A percentile compares a stretch with the other conserved stretches of the same genome.
Evolutionary conservation across 2,113 vertebrate species (phyloP).

Genomic region (Recurvirostra avosetta): DNA sequence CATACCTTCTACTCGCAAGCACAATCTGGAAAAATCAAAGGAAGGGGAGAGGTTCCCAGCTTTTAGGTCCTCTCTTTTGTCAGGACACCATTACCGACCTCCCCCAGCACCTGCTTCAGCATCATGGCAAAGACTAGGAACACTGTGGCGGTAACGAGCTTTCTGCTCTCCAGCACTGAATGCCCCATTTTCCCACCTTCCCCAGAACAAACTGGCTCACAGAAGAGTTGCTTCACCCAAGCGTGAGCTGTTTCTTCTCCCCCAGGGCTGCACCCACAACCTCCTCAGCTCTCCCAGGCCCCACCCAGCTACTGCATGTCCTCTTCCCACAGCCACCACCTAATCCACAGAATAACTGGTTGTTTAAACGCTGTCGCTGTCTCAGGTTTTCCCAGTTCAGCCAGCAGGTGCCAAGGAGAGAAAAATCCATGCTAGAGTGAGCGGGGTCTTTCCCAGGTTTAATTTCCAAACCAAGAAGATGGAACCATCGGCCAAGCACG

Average conservation of each 20-base stretch:
- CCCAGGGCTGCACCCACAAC: neutral
- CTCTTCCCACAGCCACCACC: neutral
- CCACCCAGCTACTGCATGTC: neutral
- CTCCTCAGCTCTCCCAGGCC: neutral
- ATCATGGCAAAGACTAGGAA: neutral
- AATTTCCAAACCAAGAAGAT: neutral
- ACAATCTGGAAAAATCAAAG: neutral
- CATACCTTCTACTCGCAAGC: neutral
- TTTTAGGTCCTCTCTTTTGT: neutral
- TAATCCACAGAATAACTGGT: neutral
- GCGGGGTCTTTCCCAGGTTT: neutral
- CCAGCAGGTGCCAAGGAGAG: neutral
- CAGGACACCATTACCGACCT: neutral
- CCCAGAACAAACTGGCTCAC: neutral
- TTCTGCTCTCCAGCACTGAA: neutral
- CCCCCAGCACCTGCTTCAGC: neutral
- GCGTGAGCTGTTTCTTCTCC: neutral
- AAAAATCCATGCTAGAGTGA: neutral
- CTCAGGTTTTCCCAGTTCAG: neutral
- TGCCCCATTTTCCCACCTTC: neutral
- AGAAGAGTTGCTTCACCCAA: neutral
- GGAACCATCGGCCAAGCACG: neutral
- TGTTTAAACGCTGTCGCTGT: neutral
- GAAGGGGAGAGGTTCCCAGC: neutral
- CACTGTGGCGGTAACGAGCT: neutral